Base-by-base conservation (phyloP, 2,888 invertebrate species). In the Limnephilus auricula region DNA sequence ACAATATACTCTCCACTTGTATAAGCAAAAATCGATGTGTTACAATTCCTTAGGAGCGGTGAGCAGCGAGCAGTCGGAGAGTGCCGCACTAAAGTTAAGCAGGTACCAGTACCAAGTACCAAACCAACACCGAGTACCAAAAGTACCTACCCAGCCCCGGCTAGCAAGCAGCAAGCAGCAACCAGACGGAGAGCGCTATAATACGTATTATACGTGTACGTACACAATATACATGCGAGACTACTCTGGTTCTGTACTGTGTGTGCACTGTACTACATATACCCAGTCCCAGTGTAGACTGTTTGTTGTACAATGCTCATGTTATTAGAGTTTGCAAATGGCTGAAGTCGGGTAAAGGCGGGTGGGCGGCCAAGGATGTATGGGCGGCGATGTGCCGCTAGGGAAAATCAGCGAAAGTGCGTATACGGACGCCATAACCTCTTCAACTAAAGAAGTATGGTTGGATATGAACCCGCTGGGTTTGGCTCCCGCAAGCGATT, bases 351-450 rank as follows among this genome's bases (percentile, higher is more conserved):
- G 50, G n/a, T n/a, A n/a, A 65, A 65, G 65, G 25, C 84, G 84
- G 78, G 91, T 82, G 89, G 89, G 91, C 86, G 91, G 89, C 79
- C 89, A 50, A 91, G 91, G 91, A 91, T 89, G 84, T 78, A 89
- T 89, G 85, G 84, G 89, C 83, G 82, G 91, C 85, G 86, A 88
- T 79, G 88, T 89, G 88, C 79, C 89, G 86, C 83, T 86, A 88
- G 90, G 90, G 86, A 88, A 79, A 85, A 87, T 91, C 90, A 84
- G 90, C 91, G 89, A 92, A 92, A 92, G 92, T 92, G 91, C 91
- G 92, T 91, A 89, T 88, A 78, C 30, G 91, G 86, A 90, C 92
- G 83, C 92, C 91, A 87, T 89, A 90, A 79, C 65, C 87, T 90
- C 85, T 86, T 79, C 80, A 50, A 12, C 87, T 65, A 65, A 88